phyloP scores from a whole-genome alignment of 2,888 invertebrate species.

The Nymphalis polychloros region DNA sequence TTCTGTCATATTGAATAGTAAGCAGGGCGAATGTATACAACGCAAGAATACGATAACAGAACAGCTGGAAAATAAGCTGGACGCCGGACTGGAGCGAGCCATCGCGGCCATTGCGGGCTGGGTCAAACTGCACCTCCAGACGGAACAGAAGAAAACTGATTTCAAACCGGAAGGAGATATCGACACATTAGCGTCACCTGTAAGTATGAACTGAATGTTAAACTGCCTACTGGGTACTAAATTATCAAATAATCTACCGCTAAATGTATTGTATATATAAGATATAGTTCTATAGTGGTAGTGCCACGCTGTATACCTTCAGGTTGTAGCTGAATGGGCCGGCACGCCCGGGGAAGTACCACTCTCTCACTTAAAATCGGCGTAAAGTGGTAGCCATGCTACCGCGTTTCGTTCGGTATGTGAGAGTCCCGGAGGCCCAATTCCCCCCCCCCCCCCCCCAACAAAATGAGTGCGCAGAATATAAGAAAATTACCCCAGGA shows the following conservation, averaged over 20 bases:
- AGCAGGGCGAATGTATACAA: conserved; percentile 93
- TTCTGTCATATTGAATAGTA: conserved; percentile 65
- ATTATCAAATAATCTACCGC: neutral
- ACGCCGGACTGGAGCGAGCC: conserved; percentile 92
- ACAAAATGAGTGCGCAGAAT: no score
- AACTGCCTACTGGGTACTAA: neutral
- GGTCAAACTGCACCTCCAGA: conserved; percentile 93
- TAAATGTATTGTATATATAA: no score
- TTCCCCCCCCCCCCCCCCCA: no score
- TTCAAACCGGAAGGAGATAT: conserved; percentile 94
- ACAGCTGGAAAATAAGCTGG: conserved; percentile 95
- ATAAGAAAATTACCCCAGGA: no score
- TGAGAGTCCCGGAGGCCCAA: no score
- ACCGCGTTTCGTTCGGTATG: no score
- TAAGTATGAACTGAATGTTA: conserved; percentile 63
- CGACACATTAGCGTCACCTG: conserved; percentile 91
- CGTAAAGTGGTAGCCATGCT: no score
- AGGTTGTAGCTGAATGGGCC: no score
- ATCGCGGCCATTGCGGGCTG: conserved; percentile 94
- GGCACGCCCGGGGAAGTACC: no score
- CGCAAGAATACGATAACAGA: conserved; percentile 93
- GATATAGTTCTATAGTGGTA: no score
- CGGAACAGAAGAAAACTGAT: conserved; percentile 97
- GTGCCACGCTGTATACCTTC: no score
- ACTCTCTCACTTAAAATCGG: no score